These are phyloP conservation scores for Netelia melanura DNA, from an alignment of 2,888 invertebrate genomes.

Conservation along the genomic window DNA sequence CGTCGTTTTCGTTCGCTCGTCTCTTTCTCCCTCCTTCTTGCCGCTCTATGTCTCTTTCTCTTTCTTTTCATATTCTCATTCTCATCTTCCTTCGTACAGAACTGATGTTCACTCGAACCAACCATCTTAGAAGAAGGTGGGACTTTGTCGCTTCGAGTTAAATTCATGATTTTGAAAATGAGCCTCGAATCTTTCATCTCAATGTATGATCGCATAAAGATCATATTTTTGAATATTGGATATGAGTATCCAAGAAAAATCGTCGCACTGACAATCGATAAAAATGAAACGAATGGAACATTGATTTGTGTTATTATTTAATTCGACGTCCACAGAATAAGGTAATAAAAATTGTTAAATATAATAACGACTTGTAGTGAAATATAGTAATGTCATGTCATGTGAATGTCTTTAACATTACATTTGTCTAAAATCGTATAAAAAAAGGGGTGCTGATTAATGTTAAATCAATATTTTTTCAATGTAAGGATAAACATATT, in stretches of 20 bases:
- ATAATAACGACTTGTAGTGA: too few relatives aligned
- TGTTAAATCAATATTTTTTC: too few relatives aligned
- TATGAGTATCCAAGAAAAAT: constrained; percentile 21
- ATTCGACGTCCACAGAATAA: too few relatives aligned
- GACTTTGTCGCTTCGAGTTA: constrained; percentile 64
- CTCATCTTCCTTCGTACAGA: constrained; percentile 57
- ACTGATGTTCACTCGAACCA: constrained; percentile 48
- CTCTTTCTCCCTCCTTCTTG: constrained; percentile 33
- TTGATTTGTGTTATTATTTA: too few relatives aligned
- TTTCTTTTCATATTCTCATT: constrained; percentile 34
- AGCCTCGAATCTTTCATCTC: constrained; percentile 53
- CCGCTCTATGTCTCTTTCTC: neutral
- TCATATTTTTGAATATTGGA: constrained; percentile 40
- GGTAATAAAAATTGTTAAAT: too few relatives aligned
- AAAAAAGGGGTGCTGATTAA: too few relatives aligned
- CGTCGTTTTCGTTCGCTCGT: constrained; percentile 57
- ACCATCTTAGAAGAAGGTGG: constrained; percentile 49
- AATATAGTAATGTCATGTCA: too few relatives aligned
- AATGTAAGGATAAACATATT: too few relatives aligned
- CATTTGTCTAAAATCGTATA: too few relatives aligned
- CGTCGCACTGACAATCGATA: too few relatives aligned
- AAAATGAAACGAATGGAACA: too few relatives aligned
- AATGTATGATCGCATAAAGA: constrained; percentile 45
- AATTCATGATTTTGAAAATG: constrained; percentile 68
- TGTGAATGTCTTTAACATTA: too few relatives aligned